phyloP scores from a whole-genome alignment of 2,113 vertebrate genomes.

The Phyllostomus discolor region DNA sequence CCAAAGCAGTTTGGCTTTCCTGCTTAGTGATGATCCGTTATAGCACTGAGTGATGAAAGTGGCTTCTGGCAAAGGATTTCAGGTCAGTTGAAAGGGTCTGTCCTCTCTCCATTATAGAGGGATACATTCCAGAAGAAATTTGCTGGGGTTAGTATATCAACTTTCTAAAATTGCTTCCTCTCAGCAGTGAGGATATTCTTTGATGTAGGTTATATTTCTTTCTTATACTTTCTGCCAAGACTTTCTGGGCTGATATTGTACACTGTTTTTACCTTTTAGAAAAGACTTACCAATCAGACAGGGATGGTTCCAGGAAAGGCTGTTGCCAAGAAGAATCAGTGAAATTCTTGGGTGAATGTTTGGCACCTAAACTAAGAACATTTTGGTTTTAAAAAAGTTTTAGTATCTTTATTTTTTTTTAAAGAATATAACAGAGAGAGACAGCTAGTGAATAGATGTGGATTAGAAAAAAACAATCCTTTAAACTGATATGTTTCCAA shows the following conservation, averaged over 20 bases:
- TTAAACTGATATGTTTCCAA: conserved; percentile 6
- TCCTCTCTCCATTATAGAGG: not conserved
- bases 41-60: conserved; percentile 1
- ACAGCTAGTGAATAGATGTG: conserved; percentile 28
- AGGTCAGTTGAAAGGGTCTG: conserved; percentile 7
- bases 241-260: conserved; percentile 49
- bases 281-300: conserved; percentile 55
- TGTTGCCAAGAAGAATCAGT: conserved; percentile 61
- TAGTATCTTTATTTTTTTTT: conserved; percentile 12
- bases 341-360: conserved; percentile 58
- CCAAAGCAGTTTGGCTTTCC: not conserved
- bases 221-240: conserved; percentile 58
- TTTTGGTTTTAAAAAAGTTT: not conserved
- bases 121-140: conserved; percentile 37
- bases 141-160: conserved; percentile 3
- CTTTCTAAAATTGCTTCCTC: conserved; percentile 45
- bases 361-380: conserved; percentile 44
- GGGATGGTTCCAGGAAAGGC: conserved; percentile 25
- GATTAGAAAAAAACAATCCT: not conserved
- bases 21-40: conserved; percentile 6
- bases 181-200: conserved; percentile 34
- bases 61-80: conserved; percentile 5
- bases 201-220: conserved; percentile 48
- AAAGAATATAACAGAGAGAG: conserved; percentile 19
- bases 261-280: conserved; percentile 64